Base-by-base conservation (phyloP, 2,113 vertebrate genomes). In the Mesitornis unicolor region DNA sequence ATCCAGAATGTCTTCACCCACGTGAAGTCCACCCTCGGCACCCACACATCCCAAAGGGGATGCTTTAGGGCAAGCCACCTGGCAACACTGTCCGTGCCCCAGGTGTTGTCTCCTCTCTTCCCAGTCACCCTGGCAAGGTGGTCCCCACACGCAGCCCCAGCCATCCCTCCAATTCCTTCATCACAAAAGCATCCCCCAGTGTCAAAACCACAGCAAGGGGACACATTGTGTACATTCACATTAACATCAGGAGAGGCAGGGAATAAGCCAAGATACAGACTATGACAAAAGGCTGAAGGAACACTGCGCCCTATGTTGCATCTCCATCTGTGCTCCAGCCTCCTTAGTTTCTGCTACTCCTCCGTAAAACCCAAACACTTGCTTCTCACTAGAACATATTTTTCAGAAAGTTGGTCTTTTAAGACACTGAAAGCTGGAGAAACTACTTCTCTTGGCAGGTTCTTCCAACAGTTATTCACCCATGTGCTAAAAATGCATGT, bases 401-500 rank as follows among this genome's bases (percentile, higher is more conserved):
- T 80, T 86, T 67, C 54, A 67, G 75, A 88, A 91, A 83, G 70
- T 35, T 45, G 9, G 21, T 76, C 53, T 87, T 74, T 56, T 60
- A 76, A 60, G 63, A 90, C 10, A 26, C 18, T 20, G 31, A 59
- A 93, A 90, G 67, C 67, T 47, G 43, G 36, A 69, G 36, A 71
- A 91, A 45, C 61, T 54, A 87, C 70, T 87, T 65, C 76, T 86
- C 54, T 77, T 80, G 90, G 85, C 88, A 85, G 42, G 33, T 83
- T 88, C 71, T 74, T 83, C 81, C 50, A 92, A 76, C 67, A 76
- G 57, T 86, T 92, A 83, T 79, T 87, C 87, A 89, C 25, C 63
- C 59, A 50, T 33, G 67, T 70, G 78, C 82, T 95, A 71, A 94
- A 96, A 95, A 89, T 43, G 28, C 16, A 42, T 69, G 90, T 90